Conservation (phyloP, 2,113 vertebrate species). For the Ranitomeya variabilis region DNA sequence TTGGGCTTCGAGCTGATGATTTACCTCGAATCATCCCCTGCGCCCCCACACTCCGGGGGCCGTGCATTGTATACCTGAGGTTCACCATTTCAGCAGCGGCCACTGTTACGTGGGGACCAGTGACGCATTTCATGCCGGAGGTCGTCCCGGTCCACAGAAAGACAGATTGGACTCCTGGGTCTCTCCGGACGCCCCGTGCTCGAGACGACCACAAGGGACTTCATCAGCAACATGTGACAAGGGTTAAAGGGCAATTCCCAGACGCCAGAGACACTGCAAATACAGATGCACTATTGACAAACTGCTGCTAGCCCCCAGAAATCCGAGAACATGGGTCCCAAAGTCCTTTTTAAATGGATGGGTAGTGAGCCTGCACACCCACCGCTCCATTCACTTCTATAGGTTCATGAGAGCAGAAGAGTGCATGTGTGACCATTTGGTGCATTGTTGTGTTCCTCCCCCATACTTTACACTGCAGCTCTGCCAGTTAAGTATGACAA, state of each 20-base stretch:
- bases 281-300: too few relatives aligned
- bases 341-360: too few relatives aligned
- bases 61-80: background rate
- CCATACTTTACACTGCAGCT: too few relatives aligned
- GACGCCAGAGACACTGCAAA: background rate
- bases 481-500: too few relatives aligned
- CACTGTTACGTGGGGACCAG: background rate
- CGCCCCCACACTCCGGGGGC: background rate
- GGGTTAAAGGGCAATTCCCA: background rate
- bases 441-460: too few relatives aligned
- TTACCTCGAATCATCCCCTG: constrained; percentile 12
- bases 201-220: background rate
- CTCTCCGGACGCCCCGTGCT: background rate
- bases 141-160: background rate
- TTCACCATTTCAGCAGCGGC: constrained; percentile 6
- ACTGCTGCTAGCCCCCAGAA: too few relatives aligned
- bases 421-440: too few relatives aligned
- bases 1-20: background rate
- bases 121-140: background rate
- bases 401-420: too few relatives aligned
- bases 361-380: too few relatives aligned
- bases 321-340: too few relatives aligned
- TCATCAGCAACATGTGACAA: background rate
- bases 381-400: too few relatives aligned
- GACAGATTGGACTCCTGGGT: background rate